Conservation (phyloP, 92 coral and sea anemone species). For the Palythoa heliodiscus region DNA sequence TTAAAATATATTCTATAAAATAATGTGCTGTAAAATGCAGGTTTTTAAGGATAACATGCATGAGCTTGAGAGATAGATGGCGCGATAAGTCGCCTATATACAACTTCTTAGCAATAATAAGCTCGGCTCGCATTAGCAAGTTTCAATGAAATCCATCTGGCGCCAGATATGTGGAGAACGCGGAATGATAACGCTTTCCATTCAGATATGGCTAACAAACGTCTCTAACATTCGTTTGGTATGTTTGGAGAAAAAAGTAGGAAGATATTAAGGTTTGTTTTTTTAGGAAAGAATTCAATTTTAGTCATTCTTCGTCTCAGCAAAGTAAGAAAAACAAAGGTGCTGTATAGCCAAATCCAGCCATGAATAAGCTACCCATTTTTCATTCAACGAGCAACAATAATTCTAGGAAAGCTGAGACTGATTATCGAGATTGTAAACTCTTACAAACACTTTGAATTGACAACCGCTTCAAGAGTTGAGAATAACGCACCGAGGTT, state of each 20-base stretch:
- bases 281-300: background rate
- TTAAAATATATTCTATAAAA: background rate
- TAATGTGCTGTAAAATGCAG: background rate
- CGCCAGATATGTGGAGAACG: background rate
- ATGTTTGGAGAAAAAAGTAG: background rate
- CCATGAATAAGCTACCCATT: background rate
- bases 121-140: background rate
- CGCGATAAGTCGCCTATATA: background rate
- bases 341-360: background rate
- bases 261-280: background rate
- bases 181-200: background rate
- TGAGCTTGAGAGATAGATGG: background rate
- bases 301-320: background rate
- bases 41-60: no score
- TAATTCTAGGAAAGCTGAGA: background rate
- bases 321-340: background rate
- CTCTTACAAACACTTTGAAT: background rate
- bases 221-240: background rate
- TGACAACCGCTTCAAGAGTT: constrained; percentile 6
- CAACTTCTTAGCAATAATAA: background rate
- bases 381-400: background rate
- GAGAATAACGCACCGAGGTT: background rate
- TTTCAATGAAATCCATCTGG: background rate
- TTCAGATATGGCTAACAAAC: background rate
- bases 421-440: background rate